phyloP scores from a whole-genome alignment of 2,797 vertebrate genomes.

The Lutjanus campechanus region DNA sequence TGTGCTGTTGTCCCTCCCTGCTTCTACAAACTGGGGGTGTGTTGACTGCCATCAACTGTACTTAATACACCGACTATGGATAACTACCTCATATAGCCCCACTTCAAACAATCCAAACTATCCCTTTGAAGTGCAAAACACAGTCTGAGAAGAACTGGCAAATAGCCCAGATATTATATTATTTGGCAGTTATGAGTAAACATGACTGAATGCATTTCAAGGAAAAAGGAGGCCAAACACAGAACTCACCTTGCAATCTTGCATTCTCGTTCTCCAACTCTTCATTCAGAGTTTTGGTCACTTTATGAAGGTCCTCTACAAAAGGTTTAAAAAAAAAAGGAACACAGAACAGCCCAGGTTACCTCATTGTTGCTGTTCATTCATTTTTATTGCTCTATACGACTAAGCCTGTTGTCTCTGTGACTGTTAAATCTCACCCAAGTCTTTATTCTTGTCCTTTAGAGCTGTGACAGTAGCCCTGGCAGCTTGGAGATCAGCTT shows the following conservation, averaged over 20 bases:
- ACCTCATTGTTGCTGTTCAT: neutral
- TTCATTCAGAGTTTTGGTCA: conserved; percentile 79
- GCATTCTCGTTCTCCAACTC: conserved; percentile 81
- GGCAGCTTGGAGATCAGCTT: conserved; percentile 80
- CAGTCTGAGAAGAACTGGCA: neutral
- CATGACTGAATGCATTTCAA: neutral
- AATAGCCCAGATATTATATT: neutral
- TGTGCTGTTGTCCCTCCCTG: no score
- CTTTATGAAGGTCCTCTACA: conserved; percentile 83
- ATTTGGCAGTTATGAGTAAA: neutral
- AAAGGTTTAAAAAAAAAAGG: neutral
- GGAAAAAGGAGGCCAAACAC: neutral
- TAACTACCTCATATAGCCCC: no score
- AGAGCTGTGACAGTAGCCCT: conserved; percentile 73
- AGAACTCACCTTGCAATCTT: conserved; percentile 81
- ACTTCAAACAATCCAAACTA: no score
- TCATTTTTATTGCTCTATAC: neutral
- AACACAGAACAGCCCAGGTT: conserved; percentile 5
- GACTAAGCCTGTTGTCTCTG: neutral
- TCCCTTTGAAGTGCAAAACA: neutral
- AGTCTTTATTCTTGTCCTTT: conserved; percentile 82
- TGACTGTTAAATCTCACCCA: conserved; percentile 75
- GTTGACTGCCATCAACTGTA: no score
- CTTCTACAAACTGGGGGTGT: no score
- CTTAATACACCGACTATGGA: no score